A percentile compares a stretch with the other conserved stretches of the same genome.
These are phyloP conservation scores for Podilymbus podiceps DNA, from an alignment of 2,113 vertebrate species.

Conservation along the genomic window DNA sequence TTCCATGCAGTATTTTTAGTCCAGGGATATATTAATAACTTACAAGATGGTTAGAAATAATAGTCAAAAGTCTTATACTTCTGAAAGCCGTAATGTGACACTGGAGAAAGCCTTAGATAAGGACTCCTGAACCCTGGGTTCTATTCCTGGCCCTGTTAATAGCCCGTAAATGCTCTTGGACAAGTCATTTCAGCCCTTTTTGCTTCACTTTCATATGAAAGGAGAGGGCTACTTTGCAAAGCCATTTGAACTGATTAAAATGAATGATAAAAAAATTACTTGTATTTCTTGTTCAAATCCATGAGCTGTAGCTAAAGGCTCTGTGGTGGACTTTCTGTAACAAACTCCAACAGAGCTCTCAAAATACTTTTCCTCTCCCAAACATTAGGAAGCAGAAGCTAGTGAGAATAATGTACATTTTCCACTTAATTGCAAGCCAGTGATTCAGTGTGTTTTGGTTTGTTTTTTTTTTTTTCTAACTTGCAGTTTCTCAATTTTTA, in stretches of 20 bases:
- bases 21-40: not conserved
- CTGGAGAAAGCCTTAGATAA: not conserved
- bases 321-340: not conserved
- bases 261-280: not conserved
- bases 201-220: not conserved
- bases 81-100: not conserved
- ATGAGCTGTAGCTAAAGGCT: not conserved
- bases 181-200: not conserved
- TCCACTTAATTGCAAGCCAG: not conserved
- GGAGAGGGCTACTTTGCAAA: not conserved
- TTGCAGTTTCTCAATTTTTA: not conserved
- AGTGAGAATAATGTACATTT: not conserved
- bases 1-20: not conserved
- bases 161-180: not conserved
- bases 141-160: not conserved
- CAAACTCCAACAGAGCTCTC: not conserved
- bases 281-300: not conserved
- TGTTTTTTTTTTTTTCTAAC: too few relatives aligned
- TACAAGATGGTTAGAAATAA: not conserved
- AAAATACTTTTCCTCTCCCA: not conserved
- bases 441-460: rapidly evolving
- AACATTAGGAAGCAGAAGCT: not conserved
- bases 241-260: not conserved
- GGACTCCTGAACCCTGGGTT: not conserved
- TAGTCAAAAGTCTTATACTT: not conserved